Conservation (phyloP, 2,797 vertebrate species). For the Thamnophis elegans region DNA sequence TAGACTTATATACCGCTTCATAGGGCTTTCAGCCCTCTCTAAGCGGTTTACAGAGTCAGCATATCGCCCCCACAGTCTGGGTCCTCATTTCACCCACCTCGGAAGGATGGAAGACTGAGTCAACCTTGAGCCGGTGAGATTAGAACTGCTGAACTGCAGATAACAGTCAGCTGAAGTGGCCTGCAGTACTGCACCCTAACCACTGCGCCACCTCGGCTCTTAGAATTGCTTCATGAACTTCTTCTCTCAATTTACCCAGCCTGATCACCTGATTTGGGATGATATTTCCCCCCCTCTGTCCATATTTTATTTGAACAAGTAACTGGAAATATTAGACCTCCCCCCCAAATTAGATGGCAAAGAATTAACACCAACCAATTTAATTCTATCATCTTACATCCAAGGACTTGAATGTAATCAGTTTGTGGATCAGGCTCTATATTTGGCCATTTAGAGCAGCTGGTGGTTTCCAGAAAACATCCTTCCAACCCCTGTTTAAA, state of each 20-base stretch:
- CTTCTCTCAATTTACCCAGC: background rate
- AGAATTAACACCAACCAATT: background rate
- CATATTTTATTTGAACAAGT: background rate
- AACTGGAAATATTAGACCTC: background rate
- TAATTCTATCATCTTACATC: background rate
- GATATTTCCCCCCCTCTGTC: background rate
- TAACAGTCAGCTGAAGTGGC: no score
- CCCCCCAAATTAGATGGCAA: background rate
- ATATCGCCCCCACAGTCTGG: no score
- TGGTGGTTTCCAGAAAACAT: background rate
- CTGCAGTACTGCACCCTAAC: no score
- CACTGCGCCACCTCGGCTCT: no score
- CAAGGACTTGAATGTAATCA: background rate
- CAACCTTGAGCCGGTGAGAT: no score
- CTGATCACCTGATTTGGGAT: background rate
- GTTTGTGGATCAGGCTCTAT: background rate
- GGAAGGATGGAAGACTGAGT: no score
- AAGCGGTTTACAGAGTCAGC: no score
- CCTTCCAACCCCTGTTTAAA: slow-evolving; percentile 1
- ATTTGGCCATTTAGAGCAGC: background rate
- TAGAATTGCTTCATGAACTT: background rate
- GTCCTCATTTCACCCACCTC: no score
- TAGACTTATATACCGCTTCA: no score
- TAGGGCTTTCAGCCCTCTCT: no score
- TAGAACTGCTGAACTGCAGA: no score